phyloP scores from a whole-genome alignment of 1,140 invertebrate genomes.

The Drosophila hydei region DNA sequence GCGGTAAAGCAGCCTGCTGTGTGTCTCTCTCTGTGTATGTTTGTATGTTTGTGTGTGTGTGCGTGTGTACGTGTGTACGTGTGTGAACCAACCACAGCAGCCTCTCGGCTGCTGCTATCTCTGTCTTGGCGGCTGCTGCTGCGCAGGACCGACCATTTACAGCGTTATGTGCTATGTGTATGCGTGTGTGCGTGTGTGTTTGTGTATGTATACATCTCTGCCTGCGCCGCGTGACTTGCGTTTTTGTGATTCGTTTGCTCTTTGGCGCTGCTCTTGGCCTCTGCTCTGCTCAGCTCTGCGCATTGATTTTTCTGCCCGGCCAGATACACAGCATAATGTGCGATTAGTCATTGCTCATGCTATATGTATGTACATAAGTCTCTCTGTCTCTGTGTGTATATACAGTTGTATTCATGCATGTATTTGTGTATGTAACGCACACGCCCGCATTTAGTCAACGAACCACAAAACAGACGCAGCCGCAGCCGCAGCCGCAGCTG shows the following conservation, averaged over 20 bases:
- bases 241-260: conserved; percentile 80
- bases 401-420: conserved; percentile 6
- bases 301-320: conserved; percentile 70
- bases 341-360: conserved; percentile 23
- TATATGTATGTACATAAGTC: conserved; percentile 16
- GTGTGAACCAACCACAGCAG: conserved; percentile 74
- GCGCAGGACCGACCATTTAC: conserved; percentile 70
- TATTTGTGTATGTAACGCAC: conserved; percentile 43
- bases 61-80: conserved; percentile 29
- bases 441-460: conserved; percentile 81
- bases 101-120: conserved; percentile 71
- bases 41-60: too few species aligned
- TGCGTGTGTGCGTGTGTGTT: conserved; percentile 7
- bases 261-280: conserved; percentile 29
- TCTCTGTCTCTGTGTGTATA: conserved; percentile 22
- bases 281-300: conserved; percentile 45
- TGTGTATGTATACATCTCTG: conserved; percentile 52
- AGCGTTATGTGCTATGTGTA: conserved; percentile 7
- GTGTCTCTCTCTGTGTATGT: conserved; percentile 4
- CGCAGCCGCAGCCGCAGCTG: conserved; percentile 42
- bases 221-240: conserved; percentile 67
- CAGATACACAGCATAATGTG: conserved; percentile 73
- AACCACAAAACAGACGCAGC: conserved; percentile 65
- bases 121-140: conserved; percentile 74
- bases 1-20: background rate